Base-by-base conservation (phyloP, 2,113 vertebrate genomes). In the Panthera uncia region DNA sequence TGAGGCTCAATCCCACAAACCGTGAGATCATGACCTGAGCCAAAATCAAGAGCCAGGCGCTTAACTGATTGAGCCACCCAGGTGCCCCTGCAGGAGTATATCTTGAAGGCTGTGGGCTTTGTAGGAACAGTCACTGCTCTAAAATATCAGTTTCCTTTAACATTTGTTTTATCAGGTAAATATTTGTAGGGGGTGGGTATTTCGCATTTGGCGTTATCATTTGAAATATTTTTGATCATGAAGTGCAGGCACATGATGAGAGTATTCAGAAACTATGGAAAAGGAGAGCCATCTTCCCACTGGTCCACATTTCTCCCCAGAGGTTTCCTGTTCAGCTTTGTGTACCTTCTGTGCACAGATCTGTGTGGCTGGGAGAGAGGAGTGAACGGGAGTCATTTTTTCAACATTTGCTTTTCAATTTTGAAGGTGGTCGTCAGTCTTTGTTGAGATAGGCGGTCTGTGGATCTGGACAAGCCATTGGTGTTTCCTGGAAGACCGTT, bases 281-380 rank as follows among this genome's bases (percentile, higher is more conserved):
- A 48, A 19, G 3, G n/a, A 3, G 23, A 23, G 16, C 38, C 7
- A 27, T 23, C 50, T 57, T 5, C 16, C 3, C 12, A 36, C 8
- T 23, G 48, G 41, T 13, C 29, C 9, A 10, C 7, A 18, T 16
- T 74, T 61, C 57, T 61, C 16, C 84, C 31, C 50, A 45, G 38
- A 48, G 11, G 12, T 55, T 25, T 95, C 31, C 7, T 48, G 15
- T 57, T 69, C 16, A 57, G 18, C 19, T 69, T 16, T 61, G n/a
- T 55, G 23, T 1, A 4, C 15, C n/a, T 45, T 45, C 29, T 0
- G 0, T 45, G 48, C 3, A 9, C 7, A 68, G 21, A 68, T 41
- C 61, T 31, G 2, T 16, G 45, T 95, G 36, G 33, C 2, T 0
- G 27, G 48, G 10, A 15, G 45, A 55, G 23, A 2, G n/a, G 19